A percentile compares a stretch with the other conserved stretches of the same genome.
phyloP scores from a whole-genome alignment of 2,797 vertebrate species.

The Macrochelys suwanniensis region DNA sequence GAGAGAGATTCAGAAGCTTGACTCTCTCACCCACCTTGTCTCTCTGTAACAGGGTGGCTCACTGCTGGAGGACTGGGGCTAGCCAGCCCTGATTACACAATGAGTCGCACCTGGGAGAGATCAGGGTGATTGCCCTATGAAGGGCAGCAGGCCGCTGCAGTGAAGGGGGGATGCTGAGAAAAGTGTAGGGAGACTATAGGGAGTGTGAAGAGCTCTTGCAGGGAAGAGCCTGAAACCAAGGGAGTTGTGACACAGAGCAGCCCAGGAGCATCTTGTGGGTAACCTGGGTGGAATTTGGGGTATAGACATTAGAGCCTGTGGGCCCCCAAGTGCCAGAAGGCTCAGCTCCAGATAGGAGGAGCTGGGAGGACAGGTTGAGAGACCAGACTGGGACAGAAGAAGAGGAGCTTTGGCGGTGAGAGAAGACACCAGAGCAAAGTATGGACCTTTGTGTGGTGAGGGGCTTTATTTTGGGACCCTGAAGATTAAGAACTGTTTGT shows the following conservation, averaged over 20 bases:
- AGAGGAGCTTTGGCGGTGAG: background rate
- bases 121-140: background rate
- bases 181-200: background rate
- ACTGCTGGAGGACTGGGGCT: background rate
- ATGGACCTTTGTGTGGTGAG: background rate
- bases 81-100: background rate
- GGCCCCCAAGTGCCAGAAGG: background rate
- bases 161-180: background rate
- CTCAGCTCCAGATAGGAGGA: background rate
- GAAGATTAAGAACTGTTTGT: background rate
- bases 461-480: background rate
- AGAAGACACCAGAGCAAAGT: background rate
- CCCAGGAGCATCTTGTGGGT: background rate
- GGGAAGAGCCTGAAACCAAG: background rate
- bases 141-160: background rate
- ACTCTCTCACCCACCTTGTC: no score
- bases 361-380: background rate
- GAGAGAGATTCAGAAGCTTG: no score
- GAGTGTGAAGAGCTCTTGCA: background rate
- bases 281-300: background rate
- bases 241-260: background rate
- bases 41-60: background rate
- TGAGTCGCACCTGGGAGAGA: background rate
- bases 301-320: background rate
- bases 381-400: background rate